phyloP scores from a whole-genome alignment of 2,113 vertebrate species.

The Rhabdornis inornatus region DNA sequence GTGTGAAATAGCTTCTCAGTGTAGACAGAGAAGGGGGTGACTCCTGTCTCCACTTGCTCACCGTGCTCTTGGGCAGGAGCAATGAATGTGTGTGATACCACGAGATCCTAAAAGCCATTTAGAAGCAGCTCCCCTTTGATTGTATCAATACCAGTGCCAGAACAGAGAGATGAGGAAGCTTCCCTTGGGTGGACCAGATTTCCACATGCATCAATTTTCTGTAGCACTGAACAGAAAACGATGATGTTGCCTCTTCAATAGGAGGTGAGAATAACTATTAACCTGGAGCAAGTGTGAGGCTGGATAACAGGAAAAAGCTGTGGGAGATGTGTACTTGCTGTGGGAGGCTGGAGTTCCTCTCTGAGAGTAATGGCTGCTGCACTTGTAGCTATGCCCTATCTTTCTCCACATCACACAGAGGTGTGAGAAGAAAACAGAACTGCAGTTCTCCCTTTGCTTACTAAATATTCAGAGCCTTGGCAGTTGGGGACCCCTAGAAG shows the following conservation, averaged over 20 bases:
- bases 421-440: neutral
- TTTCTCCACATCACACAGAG: neutral
- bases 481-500: neutral
- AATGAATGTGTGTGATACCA: neutral
- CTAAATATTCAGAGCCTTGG: neutral
- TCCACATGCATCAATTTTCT: neutral
- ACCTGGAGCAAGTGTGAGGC: neutral
- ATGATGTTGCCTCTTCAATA: neutral
- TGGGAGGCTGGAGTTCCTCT: neutral
- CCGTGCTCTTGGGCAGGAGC: neutral
- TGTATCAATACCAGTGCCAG: neutral
- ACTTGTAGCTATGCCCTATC: neutral
- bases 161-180: neutral
- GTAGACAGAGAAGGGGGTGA: neutral
- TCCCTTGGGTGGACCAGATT: neutral
- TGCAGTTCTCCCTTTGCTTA: neutral
- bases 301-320: neutral
- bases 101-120: neutral
- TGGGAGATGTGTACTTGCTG: neutral
- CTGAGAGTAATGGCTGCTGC: neutral
- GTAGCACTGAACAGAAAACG: neutral
- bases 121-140: neutral
- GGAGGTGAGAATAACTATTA: neutral
- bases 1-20: neutral
- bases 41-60: neutral